Evolutionary conservation across 2,113 vertebrate genomes (phyloP), one percentile per base, ranked within the genome.

Genomic region (Dromaius novaehollandiae): DNA sequence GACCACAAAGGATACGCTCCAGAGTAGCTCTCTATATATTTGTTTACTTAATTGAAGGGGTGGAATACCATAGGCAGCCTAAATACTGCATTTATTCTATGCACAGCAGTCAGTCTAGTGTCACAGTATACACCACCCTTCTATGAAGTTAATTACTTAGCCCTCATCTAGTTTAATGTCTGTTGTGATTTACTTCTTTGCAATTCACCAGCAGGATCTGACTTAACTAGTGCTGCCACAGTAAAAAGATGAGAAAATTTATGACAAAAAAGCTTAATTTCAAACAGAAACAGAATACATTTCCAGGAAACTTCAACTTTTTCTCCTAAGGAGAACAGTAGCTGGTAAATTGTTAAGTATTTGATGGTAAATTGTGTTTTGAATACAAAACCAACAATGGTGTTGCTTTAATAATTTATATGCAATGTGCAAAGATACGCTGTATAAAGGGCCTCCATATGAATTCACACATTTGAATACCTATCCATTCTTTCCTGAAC

Each of bases 21-120:
- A 90, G 93, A 94, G 96, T 95, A 96, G 96, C 93, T 97, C 96
- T 91, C 12, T 97, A 95, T 97, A 97, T 96, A 97, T 95, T 98
- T 97, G 96, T 97, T 97, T 96, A 96, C 93, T 97, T 97, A 97
- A 97, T 95, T 97, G 96, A 96, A 96, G 91, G 96, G 95, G 93
- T 95, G 93, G 90, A 94, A 97, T 97, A 95, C 95, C 97, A 96
- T 96, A 96, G 91, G 85, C 94, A 82, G 91, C 91, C 88, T 85
- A 95, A 97, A 97, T 83, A 82, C 73, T 95, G 95, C 89, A 91
- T 95, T 97, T 93, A 94, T 89, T 97, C 92, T 89, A 65, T 18
- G 82, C 96, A 91, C 95, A 97, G 96, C 95, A 96, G 93, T 95
- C 82, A 93, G 88, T 71, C 95, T 93, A 76, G 95, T 97, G 96